Conservation (phyloP, 2,888 invertebrate genomes). For the Anaspis maculata region DNA sequence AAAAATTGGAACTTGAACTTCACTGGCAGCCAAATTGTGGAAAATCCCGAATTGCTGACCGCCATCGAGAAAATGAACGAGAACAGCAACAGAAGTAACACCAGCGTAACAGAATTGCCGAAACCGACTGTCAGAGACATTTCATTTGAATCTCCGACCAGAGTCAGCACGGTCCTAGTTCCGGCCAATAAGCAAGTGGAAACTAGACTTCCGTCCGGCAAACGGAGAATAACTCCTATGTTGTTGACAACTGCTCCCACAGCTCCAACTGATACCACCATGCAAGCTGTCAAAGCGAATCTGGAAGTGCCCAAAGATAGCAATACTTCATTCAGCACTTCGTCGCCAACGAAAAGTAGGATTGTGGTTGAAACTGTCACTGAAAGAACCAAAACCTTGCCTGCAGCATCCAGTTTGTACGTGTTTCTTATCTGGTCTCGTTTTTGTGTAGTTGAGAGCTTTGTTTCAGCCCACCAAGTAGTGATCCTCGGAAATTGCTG, state of each 20-base stretch:
- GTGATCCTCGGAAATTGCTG: slow-evolving; percentile 15
- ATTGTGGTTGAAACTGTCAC: slow-evolving; percentile 70
- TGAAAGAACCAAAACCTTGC: slow-evolving; percentile 30
- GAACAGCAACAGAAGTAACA: slow-evolving; percentile 41
- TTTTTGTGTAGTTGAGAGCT: too few relatives aligned
- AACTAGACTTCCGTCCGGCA: slow-evolving; percentile 88
- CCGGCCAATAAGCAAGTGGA: slow-evolving; percentile 88
- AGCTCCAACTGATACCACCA: slow-evolving; percentile 1
- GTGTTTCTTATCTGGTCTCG: background rate
- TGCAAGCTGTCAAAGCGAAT: slow-evolving; percentile 38
- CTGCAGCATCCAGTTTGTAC: background rate
- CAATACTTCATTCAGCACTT: slow-evolving; percentile 62
- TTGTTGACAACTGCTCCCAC: slow-evolving; percentile 51
- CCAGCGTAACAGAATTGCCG: slow-evolving; percentile 9
- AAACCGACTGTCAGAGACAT: slow-evolving; percentile 22
- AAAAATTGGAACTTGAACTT: slow-evolving; percentile 41
- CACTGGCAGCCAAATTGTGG: slow-evolving; percentile 53
- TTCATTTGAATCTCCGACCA: slow-evolving; percentile 26
- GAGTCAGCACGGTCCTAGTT: slow-evolving; percentile 43
- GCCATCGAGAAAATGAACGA: slow-evolving; percentile 49
- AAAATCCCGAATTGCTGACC: slow-evolving; percentile 55
- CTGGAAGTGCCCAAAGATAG: slow-evolving; percentile 47
- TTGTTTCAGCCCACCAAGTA: too few relatives aligned
- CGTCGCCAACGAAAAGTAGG: slow-evolving; percentile 69
- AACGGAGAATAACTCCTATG: slow-evolving; percentile 92